Evolutionary conservation across 1,140 invertebrate species (phyloP).

Genomic region (Arctopsyche grandis): DNA sequence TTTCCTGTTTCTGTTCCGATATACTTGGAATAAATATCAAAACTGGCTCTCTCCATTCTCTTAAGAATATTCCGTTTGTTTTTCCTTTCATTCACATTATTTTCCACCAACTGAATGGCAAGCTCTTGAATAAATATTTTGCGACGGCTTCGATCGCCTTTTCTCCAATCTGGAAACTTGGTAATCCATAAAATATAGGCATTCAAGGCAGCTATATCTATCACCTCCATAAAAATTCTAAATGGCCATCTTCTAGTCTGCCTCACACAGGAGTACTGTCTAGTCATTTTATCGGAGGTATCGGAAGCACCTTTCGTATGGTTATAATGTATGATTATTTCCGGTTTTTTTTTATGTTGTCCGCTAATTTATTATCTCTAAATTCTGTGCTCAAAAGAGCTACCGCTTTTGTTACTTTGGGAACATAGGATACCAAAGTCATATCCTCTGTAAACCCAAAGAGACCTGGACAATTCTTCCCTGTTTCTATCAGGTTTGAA

Average conservation of each 20-base stretch:
- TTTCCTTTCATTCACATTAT: neutral
- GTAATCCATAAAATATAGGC: constrained; percentile 29
- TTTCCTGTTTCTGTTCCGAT: neutral
- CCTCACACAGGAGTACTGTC: constrained; percentile 35
- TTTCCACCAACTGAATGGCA: neutral
- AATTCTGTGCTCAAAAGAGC: constrained; percentile 20
- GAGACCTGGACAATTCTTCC: constrained; percentile 44
- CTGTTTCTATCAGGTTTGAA: constrained; percentile 49
- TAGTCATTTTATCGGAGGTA: constrained; percentile 28
- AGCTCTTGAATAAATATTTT: constrained; percentile 30
- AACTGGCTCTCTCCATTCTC: neutral
- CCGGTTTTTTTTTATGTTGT: constrained; percentile 33
- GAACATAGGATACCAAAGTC: constrained; percentile 39
- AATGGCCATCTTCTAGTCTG: constrained; percentile 38
- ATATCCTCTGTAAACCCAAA: constrained; percentile 48
- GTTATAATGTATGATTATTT: constrained; percentile 57
- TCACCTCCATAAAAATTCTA: constrained; percentile 36
- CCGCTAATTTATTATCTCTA: constrained; percentile 39
- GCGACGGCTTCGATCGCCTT: constrained; percentile 9
- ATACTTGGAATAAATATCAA: neutral
- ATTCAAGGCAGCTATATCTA: constrained; percentile 33
- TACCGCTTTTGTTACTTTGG: constrained; percentile 24
- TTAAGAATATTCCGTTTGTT: neutral
- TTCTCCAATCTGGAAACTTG: constrained; percentile 41
- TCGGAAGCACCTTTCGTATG: constrained; percentile 59